Evolutionary conservation across 2,888 invertebrate species (phyloP), one percentile per base, ranked within the genome.

Genomic region (Hipparchia sbordonii): DNA sequence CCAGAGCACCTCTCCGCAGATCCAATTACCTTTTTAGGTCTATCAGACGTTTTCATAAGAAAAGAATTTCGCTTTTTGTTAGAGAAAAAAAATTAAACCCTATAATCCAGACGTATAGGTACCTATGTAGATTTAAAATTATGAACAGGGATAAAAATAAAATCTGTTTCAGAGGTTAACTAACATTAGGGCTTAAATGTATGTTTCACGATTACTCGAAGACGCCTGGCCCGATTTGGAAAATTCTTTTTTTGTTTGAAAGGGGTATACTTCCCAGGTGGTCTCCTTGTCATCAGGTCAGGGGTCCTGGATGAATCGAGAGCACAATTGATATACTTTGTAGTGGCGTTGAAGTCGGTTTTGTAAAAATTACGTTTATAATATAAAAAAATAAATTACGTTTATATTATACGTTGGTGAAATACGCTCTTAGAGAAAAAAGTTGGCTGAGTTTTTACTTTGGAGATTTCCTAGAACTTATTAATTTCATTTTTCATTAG

Each of bases 391-490:
- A n/a, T n/a, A 23, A 23, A 23, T 23, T 23, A 23, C 23, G 23
- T 23, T 23, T 23, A 23, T 23, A 23, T 23, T 23, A 23, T 23
- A 23, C 23, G 23, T 23, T 23, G 23, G 23, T 23, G 23, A 23
- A 23, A 23, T 23, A 23, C 23, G 23, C 23, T 23, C 23, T 23
- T 23, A 23, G 23, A 9, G 10, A 10, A 23, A 67, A 71, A 70
- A 46, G 13, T 7, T 1, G 71, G 62, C 72, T 62, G 56, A 33
- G 45, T 59, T 68, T 63, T 72, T 68, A 59, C 59, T 62, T 52
- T 48, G 67, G 8, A 72, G 59, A 70, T 74, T 72, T 70, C 56
- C 70, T 56, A 70, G 66, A 60, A 69, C 46, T 54, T 63, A 65
- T 72, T 72, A 72, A 54, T 66, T 70, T 66, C 66, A 70, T 56